Evolutionary conservation across 2,888 invertebrate species (phyloP).

Genomic region (Lordiphosa fenestrarum): DNA sequence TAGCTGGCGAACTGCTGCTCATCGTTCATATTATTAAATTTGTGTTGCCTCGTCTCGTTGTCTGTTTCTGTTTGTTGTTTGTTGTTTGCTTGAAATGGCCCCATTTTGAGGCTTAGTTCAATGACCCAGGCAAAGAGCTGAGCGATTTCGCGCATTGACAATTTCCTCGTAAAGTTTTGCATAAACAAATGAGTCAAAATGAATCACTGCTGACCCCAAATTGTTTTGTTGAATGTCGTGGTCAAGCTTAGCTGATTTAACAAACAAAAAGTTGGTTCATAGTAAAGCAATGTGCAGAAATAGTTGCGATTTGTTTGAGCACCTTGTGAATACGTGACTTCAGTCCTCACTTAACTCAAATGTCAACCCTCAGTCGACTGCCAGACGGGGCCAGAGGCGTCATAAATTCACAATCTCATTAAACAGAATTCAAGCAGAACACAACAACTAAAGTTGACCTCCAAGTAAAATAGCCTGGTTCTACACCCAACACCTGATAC

Average conservation of each 20-base stretch:
- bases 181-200: slow-evolving; percentile 23
- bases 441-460: slow-evolving; percentile 11
- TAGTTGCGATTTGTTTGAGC: no score
- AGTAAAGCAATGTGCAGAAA: no score
- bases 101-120: slow-evolving; percentile 58
- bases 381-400: slow-evolving; percentile 43
- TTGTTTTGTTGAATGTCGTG: slow-evolving; percentile 1
- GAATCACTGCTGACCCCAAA: not conserved
- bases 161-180: slow-evolving; percentile 20
- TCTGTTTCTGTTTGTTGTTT: slow-evolving; percentile 24
- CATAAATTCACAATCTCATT: slow-evolving; percentile 32
- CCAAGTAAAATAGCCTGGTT: no score
- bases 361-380: slow-evolving; percentile 14
- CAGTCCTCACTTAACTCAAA: not conserved
- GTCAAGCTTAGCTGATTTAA: slow-evolving; percentile 10
- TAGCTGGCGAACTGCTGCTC: slow-evolving; percentile 23
- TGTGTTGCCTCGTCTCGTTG: slow-evolving; percentile 8
- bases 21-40: slow-evolving; percentile 42
- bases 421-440: slow-evolving; percentile 21
- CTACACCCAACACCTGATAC: no score
- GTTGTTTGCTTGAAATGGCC: slow-evolving; percentile 39
- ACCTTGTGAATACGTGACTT: no score
- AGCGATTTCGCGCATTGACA: slow-evolving; percentile 38
- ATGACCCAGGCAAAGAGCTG: slow-evolving; percentile 49
- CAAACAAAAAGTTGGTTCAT: slow-evolving; percentile 1